A percentile compares a stretch with the other conserved stretches of the same genome.
Evolutionary conservation across 2,888 invertebrate species (phyloP).

Genomic region (Apodemia hepburni): DNA sequence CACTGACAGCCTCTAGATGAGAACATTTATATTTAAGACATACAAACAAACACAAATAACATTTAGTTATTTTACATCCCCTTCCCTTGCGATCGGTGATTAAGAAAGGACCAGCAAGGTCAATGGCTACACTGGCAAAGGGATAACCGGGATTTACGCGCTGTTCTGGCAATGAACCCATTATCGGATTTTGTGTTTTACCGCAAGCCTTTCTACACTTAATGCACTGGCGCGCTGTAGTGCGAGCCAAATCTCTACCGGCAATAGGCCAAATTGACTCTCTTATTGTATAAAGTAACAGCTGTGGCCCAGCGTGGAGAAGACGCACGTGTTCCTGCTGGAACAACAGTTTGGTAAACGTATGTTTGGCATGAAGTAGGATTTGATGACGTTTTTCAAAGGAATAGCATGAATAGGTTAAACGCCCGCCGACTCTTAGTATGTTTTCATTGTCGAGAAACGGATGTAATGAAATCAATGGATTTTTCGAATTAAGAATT

Average conservation of each 20-base stretch:
- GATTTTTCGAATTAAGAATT: not conserved
- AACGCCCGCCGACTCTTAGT: not conserved
- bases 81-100: too few relatives aligned
- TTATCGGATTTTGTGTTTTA: not conserved
- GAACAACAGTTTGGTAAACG: not conserved
- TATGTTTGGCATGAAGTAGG: not conserved
- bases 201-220: not conserved
- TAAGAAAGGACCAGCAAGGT: not conserved
- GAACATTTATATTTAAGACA: too few relatives aligned
- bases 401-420: not conserved
- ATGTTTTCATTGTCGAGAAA: not conserved
- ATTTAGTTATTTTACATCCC: too few relatives aligned
- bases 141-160: not conserved
- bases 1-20: too few relatives aligned
- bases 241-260: too few relatives aligned
- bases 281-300: not conserved
- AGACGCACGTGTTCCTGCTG: not conserved
- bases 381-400: not conserved
- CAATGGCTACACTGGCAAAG: not conserved
- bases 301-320: not conserved
- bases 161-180: not conserved
- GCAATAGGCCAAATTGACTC: not conserved
- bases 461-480: not conserved
- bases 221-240: not conserved
- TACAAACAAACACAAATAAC: too few relatives aligned